Evolutionary conservation across 2,113 vertebrate species (phyloP).

Genomic region (Seriola dumerili): DNA sequence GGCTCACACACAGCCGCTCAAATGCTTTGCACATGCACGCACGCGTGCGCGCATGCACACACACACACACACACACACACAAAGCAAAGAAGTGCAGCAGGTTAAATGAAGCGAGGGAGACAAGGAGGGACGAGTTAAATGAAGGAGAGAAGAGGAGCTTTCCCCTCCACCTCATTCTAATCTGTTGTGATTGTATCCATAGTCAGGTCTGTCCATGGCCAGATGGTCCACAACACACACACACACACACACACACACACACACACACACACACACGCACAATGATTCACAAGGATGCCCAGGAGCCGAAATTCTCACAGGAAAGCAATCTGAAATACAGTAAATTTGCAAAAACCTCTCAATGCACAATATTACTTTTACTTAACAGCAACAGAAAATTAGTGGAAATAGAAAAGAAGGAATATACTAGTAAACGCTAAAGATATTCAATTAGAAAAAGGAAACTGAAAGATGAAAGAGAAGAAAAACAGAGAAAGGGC

Average conservation of each 20-base stretch:
- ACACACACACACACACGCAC: constrained; percentile 1
- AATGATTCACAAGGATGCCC: constrained; percentile 17
- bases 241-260: constrained; percentile 36
- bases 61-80: constrained; percentile 7
- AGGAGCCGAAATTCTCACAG: constrained; percentile 40
- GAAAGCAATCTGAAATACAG: constrained; percentile 40
- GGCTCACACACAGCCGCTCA: not conserved
- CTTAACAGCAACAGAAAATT: constrained; percentile 34
- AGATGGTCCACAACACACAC: constrained; percentile 68
- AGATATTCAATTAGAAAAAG: constrained; percentile 51
- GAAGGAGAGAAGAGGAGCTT: constrained; percentile 80
- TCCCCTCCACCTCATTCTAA: constrained; percentile 78
- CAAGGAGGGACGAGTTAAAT: constrained; percentile 78
- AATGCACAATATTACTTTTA: constrained; percentile 20
- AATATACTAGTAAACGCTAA: constrained; percentile 27
- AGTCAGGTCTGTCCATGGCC: constrained; percentile 65
- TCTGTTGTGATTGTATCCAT: constrained; percentile 77
- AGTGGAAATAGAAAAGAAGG: constrained; percentile 17
- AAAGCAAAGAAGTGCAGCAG: constrained; percentile 65
- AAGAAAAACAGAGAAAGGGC: constrained; percentile 26
- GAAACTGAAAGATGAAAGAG: constrained; percentile 59
- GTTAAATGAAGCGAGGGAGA: constrained; percentile 79
- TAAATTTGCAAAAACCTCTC: constrained; percentile 39
- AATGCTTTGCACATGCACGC: not conserved
- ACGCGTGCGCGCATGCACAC: not conserved